Base-by-base conservation (phyloP, 2,888 invertebrate genomes). In the Drosophila macrospina region DNA sequence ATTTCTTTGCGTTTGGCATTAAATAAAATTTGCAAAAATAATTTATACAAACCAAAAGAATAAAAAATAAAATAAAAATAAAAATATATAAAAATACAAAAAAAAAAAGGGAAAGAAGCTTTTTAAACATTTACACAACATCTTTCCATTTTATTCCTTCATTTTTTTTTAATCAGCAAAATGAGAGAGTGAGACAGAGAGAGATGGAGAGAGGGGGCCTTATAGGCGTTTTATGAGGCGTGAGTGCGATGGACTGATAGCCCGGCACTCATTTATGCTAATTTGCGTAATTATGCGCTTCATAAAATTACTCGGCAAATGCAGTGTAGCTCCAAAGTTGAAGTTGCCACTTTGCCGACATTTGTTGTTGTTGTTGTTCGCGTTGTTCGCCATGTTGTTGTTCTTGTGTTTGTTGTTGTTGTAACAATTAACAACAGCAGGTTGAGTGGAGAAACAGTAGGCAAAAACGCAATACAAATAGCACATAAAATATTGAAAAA, bases 201-300 rank as follows among this genome's bases (percentile, higher is more conserved):
- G 15, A 11, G 24, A 51, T 8, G 6, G 42, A 30, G 24, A n/a
- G 13, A 42, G 20, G 15, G 24, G 16, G 4, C 10, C 1, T 4
- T 36, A 11, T 55, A 36, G 56, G 10, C 47, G 13, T 32, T 32
- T 61, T 36, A 24, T 41, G 26, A 42, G 72, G 67, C 63, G 74
- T 44, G 48, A 74, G 50, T 69, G 75, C 77, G 74, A 74, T 64
- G 52, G 68, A 68, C 77, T 73, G 64, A 50, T 56, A 41, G 48
- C 45, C 45, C 70, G 72, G 63, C 69, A 82, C 87, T 86, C 70
- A 84, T 88, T 86, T 86, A 86, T 88, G 87, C 78, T 88, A 86
- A 86, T 86, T 86, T 88, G 78, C 88, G 77, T 86, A 86, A 86
- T 86, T 86, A 88, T 86, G 80, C 80, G 86, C 86, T 88, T 71